Base-by-base conservation (phyloP, 2,797 vertebrate species). In the Characodon lateralis region DNA sequence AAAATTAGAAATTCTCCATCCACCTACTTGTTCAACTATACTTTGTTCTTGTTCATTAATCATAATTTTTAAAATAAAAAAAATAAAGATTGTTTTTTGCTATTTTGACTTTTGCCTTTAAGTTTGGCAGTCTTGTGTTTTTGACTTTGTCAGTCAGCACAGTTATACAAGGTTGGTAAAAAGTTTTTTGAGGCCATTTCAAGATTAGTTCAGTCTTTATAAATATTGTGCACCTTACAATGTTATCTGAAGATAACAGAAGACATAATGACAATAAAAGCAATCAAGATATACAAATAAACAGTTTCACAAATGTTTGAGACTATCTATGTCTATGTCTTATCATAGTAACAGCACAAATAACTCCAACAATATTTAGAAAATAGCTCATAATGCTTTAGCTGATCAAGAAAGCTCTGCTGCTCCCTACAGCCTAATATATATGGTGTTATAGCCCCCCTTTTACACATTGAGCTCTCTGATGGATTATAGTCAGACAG, bases 401-500 rank as follows among this genome's bases (percentile, higher is more conserved):
- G n/a, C 20, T 76, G 39, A 31, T 70, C 50, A 43, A 55, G 56
- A 68, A 70, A 48, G 26, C 41, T 22, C 6, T 69, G 39, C 24
- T 48, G 20, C 66, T 58, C 16, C 75, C 53, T 66, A 24, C 5
- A 48, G 26, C 35, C 28, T 14, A 39, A 39, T 1, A 53, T 16
- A 56, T 48, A 58, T 48, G 55, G 26, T 55, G 55, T 35, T 12
- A 72, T 59, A n/a, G 13, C 9, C 51, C 71, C 10, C 39, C 13
- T 2, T 12, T 78, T 59, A 28, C 41, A 6, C 69, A 9, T 18
- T 35, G 53, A 59, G 70, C 28, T 73, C 35, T 83, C 70, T 72
- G 58, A 83, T 77, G 66, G 53, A 74, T 77, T 72, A 55, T 51
- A 68, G 58, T 53, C 75, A 8, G 10, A 78, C 59, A 28, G 58